Evolutionary conservation across 2,888 invertebrate species (phyloP).

Genomic region (Nomada fucata): DNA sequence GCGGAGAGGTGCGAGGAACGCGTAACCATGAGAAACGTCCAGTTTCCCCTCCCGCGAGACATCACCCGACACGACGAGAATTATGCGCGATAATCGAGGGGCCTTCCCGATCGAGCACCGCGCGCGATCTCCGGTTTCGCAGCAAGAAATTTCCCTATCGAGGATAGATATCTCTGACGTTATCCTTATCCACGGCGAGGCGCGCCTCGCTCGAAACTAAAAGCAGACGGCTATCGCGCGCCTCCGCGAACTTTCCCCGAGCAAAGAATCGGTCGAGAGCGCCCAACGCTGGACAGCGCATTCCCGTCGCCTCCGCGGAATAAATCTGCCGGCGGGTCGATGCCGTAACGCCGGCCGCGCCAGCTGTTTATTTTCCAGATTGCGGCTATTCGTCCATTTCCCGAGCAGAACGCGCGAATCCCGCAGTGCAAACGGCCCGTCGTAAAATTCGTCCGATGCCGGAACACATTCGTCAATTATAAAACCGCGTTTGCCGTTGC

Average conservation of each 20-base stretch:
- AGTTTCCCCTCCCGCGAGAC: background rate
- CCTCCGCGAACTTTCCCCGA: background rate
- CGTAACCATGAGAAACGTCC: conserved; percentile 11
- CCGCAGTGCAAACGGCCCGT: background rate
- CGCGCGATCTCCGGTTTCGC: too few species aligned
- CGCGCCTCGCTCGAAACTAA: too few species aligned
- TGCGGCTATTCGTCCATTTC: conserved; percentile 37
- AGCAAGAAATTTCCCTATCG: background rate
- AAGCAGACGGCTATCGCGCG: too few species aligned
- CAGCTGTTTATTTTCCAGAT: conserved; percentile 53
- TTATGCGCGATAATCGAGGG: background rate
- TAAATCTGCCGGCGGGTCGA: conserved; percentile 31
- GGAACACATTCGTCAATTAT: conserved; percentile 22
- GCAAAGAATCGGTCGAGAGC: conserved; percentile 19
- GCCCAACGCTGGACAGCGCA: background rate
- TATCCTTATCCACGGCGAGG: too few species aligned
- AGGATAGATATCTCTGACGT: too few species aligned
- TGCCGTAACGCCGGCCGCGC: conserved; percentile 18
- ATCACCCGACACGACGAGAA: background rate
- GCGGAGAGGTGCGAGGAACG: background rate
- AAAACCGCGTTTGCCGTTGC: background rate
- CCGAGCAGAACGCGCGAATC: conserved; percentile 33
- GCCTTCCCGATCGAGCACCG: background rate
- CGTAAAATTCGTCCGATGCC: conserved; percentile 14
- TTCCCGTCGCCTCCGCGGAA: conserved; percentile 19